Percentiles rank a stretch among this genome's conserved stretches.
These are phyloP conservation scores for Limnephilus rhombicus DNA, from an alignment of 2,888 invertebrate genomes.

Conservation along the genomic window DNA sequence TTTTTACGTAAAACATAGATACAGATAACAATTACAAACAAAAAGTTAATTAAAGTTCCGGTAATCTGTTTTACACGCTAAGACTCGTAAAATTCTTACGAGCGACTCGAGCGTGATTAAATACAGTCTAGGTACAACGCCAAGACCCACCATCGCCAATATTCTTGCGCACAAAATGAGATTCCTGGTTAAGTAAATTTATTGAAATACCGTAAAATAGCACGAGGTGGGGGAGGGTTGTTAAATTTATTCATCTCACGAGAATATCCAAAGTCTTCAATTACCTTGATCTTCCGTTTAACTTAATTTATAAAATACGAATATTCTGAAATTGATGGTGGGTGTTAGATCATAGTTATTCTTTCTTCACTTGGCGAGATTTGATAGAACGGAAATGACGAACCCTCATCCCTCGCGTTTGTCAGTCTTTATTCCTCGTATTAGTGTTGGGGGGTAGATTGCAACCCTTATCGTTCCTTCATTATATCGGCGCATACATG, in stretches of 20 bases:
- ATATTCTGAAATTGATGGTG: background rate
- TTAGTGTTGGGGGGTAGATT: conserved; percentile 40
- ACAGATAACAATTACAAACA: background rate
- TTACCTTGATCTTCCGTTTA: background rate
- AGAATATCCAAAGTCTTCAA: background rate
- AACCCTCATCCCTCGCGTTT: background rate
- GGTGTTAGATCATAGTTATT: background rate
- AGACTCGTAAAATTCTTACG: background rate
- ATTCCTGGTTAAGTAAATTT: conserved; percentile 1
- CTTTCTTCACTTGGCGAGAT: conserved; percentile 9
- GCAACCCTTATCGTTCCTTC: conserved; percentile 39
- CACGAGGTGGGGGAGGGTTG: background rate
- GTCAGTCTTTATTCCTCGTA: conserved; percentile 20
- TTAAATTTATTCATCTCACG: background rate
- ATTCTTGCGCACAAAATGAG: background rate
- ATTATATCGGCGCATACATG: conserved; percentile 44
- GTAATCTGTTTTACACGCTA: background rate
- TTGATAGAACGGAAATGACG: background rate
- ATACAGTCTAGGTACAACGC: background rate
- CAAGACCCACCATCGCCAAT: background rate
- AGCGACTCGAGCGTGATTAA: background rate
- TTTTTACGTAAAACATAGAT: background rate
- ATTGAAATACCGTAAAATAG: background rate
- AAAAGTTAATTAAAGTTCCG: conserved; percentile 13
- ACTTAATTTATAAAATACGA: background rate